Base-by-base conservation (phyloP, 2,888 invertebrate species). In the Cybosia mesomella region DNA sequence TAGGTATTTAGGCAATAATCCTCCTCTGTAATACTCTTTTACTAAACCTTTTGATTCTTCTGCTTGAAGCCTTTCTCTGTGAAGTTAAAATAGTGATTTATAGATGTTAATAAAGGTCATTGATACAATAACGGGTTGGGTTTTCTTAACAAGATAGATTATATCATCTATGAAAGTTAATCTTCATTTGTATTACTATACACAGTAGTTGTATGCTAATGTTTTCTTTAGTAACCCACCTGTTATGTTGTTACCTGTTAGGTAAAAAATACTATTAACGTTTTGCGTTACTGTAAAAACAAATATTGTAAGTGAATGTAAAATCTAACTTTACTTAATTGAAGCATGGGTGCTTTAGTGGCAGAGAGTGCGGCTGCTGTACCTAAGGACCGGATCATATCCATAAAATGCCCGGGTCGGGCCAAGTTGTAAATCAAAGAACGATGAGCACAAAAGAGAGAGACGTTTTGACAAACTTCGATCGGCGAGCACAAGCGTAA, bases 1-100 rank as follows among this genome's bases (percentile, higher is more conserved):
- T 84, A 83, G 64, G 66, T 70, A 77, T 83, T 82, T 79, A 77
- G 72, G 77, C 72, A 82, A 79, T 73, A 68, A 76, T 73, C 57
- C 43, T 36, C 36, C 70, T 70, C 58, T 53, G 59, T 73, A 61
- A 71, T 67, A 68, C 10, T 43, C 61, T 69, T 69, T 62, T 70
- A 34, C 10, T 54, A 54, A 67, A 64, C 54, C 62, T 66, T 62
- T 63, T 72, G 58, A 66, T 70, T 61, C 55, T 36, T 36, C 1
- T 54, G 39, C 36, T 32, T 64, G 53, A 54, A 58, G 64, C 34
- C 18, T 34, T 68, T 64, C 22, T 58, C 34, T 65, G 7, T 61
- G 64, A 49, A 32, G 28, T 55, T 43, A 22, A 53, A 22, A 57
- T 66, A 58, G 63, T 68, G 62, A 72, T 76, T 71, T 67, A 70